Evolutionary conservation across 2,797 vertebrate species (phyloP), one percentile per base, ranked within the genome.

Genomic region (Adrianichthys oophorus): DNA sequence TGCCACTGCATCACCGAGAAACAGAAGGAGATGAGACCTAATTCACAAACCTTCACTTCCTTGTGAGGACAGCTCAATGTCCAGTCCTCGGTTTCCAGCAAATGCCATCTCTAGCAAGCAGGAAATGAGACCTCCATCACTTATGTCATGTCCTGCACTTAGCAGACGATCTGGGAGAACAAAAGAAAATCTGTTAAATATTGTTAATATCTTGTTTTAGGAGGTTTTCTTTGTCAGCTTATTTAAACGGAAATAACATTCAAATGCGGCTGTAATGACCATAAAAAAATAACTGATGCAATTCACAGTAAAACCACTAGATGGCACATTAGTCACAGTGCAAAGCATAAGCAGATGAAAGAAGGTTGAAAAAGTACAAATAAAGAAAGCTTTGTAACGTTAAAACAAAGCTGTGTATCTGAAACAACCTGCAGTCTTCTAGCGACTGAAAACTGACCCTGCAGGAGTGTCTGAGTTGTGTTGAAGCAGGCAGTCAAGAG

Each of bases 71-170:
- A 95, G 32, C 15, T 94, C 90, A 1, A 94, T 84, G 0, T 90
- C 90, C 26, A 96, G 85, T 1, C 95, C 96, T 55, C 91, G 92
- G 73, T 98, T 98, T 52, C 95, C 96, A 4, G 95, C 94, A 72
- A 98, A 95, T 1, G 94, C 95, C 95, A 97, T 97, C 82, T 98
- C 96, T 18, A 97, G 86, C 62, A 96, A 56, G 75, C 94, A 95
- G 51, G 93, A 90, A 78, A 97, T 74, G 8, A 97, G 91, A 4
- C 96, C 96, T 37, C 96, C 96, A 0, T 98, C 96, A 0, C 96
- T 98, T 79, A 98, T 87, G 62, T 98, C 96, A 14, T 98, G 96
- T 19, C 96, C 96, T 2, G 96, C 95, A 17, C 89, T 94, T 66
- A 97, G 84, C 32, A 88, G 72, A 23, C 42, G 63, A 41, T 94